Base-by-base conservation (phyloP, 2,797 vertebrate genomes). In the Australoheros facetus region DNA sequence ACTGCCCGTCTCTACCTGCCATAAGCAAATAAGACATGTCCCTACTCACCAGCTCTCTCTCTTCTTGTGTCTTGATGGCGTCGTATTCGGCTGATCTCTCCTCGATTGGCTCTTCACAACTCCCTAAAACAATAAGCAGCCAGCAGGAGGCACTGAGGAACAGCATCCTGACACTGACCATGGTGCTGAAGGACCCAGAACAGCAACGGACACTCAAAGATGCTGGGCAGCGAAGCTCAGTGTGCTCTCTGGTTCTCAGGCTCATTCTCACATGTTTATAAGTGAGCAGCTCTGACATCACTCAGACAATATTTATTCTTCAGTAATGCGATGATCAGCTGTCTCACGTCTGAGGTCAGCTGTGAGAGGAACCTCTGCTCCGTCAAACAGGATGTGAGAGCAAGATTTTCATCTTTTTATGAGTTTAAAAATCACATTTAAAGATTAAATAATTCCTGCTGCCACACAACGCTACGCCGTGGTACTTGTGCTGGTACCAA, bases 141-240 rank as follows among this genome's bases (percentile, higher is more conserved):
- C 90, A 91, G 62, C 86, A 89, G 71, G 88, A 80, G 78, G 86
- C 80, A 37, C 82, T 3, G 34, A 91, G 69, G 60, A 91, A 85
- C 84, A 88, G 80, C 57, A 84, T 75, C 58, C 75, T 71, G 76
- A 81, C 5, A 3, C 48, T 66, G 62, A 87, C 79, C 89, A 89
- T 89, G 56, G 53, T 21, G 75, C 69, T 45, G 56, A 66, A 1
- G 8, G 56, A 71, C 60, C 64, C 12, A 4, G 21, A 54, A 13
- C 4, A 3, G 56, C 9, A 30, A 53, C 17, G 21, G 75, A 37
- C 21, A 28, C 51, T 13, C 34, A 53, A 3, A 56, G 64, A 48
- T 2, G 19, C 55, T n/a, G 71, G 37, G 45, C 54, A 23, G 23
- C 8, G 4, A 54, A 3, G 17, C 48, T 70, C 51, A 0, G 39